Evolutionary conservation across 2,888 invertebrate species (phyloP), one percentile per base, ranked within the genome.

Genomic region (Erebia palarica): DNA sequence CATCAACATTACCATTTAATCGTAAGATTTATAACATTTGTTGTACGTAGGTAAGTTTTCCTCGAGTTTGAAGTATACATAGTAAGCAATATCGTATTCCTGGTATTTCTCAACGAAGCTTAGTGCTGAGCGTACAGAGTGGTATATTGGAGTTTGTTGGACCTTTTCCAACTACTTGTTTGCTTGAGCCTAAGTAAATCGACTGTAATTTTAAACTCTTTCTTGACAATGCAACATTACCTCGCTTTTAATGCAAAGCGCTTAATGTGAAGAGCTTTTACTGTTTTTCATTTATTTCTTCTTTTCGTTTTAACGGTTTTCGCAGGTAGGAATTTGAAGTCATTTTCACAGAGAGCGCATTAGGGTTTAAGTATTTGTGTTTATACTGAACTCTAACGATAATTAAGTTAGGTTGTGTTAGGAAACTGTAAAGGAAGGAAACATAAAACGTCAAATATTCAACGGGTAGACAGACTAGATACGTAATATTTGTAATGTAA

Each of bases 201-300:
- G 63, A 55, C 63, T 69, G 63, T 69, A 61, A 69, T 68, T 68
- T 68, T 68, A 68, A 68, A 68, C 60, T 68, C 61, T 61, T 68
- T 53, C 67, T 59, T 67, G 67, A 59, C 58, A 67, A 67, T 59
- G 58, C 67, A 59, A 67, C 58, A 36, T 67, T 67, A 49, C 67
- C 59, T 58, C 11, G 55, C 67, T 59, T 67, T 67, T 59, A 67
- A 67, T 67, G 59, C 55, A 57, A 69, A 49, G 14, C 49, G 16
- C 59, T 65, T 68, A 68, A 49, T 51, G 18, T 65, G 36, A 65
- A 69, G 58, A 47, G 53, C 18, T 42, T 49, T 69, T 21, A 47
- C 63, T 42, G 42, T 60, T 60, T 59, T 36, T n/a, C 59, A 21
- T 61, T 61, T 64, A 36, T 65, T 42, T 53, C 11, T 53, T 53